Evolutionary conservation across 1,140 invertebrate genomes (phyloP).

Genomic region (Chymomyza costata): DNA sequence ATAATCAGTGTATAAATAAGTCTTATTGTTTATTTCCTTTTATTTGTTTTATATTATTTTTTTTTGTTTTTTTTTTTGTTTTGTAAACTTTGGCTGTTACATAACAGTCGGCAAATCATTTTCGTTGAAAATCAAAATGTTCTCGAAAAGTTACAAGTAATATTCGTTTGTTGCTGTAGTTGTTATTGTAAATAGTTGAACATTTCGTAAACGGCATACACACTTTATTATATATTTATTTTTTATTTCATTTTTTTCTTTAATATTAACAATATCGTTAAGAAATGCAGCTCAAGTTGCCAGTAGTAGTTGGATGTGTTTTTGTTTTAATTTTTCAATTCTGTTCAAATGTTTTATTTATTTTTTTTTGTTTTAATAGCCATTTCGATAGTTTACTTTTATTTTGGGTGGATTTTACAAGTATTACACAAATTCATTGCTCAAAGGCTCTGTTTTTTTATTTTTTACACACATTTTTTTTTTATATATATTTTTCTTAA

Average conservation of each 20-base stretch:
- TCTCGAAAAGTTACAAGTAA: constrained; percentile 37
- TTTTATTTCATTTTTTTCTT: constrained; percentile 12
- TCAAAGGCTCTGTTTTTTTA: constrained; percentile 13
- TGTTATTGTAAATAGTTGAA: constrained; percentile 58
- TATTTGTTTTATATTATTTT: constrained; percentile 14
- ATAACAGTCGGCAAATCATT: neutral
- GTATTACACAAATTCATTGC: constrained; percentile 43
- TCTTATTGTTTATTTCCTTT: constrained; percentile 52
- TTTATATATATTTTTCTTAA: constrained; percentile 28
- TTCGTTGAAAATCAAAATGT: constrained; percentile 50
- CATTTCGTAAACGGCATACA: constrained; percentile 21
- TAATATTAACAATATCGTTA: constrained; percentile 24
- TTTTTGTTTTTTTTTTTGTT: neutral
- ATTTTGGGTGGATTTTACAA: constrained; percentile 53
- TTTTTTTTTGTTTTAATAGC: neutral
- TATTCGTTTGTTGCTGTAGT: constrained; percentile 14
- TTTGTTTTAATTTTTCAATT: constrained; percentile 19
- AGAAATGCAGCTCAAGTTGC: constrained; percentile 25
- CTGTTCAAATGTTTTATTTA: constrained; percentile 9
- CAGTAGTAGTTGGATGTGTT: constrained; percentile 17
- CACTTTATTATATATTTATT: constrained; percentile 12
- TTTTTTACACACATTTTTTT: constrained; percentile 14
- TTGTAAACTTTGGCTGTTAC: neutral
- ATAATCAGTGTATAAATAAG: constrained; percentile 72
- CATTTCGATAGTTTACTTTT: neutral